A percentile compares a stretch with the other conserved stretches of the same genome.
These are phyloP conservation scores for Drosophila repleta DNA, from an alignment of 1,140 invertebrate genomes.

Conservation along the genomic window DNA sequence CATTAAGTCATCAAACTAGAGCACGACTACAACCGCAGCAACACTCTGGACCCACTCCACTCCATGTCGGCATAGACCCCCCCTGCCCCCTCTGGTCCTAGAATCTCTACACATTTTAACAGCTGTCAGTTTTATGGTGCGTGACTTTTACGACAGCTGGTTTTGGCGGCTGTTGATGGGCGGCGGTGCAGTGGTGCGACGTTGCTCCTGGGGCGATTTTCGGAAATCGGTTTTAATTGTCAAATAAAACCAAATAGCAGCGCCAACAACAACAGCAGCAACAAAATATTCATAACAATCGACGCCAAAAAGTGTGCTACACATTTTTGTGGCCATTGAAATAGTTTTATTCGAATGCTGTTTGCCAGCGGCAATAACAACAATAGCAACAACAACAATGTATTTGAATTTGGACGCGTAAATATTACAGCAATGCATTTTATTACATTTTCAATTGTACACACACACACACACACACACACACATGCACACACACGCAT, in stretches of 20 bases:
- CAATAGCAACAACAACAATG: conserved; percentile 22
- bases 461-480: conserved; percentile 3
- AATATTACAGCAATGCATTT: conserved; percentile 65
- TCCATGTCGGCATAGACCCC: not conserved
- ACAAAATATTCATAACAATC: conserved; percentile 64
- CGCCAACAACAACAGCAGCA: conserved; percentile 14
- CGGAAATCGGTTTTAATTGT: conserved; percentile 79
- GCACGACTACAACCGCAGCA: conserved; percentile 31
- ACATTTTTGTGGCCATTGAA: conserved; percentile 53
- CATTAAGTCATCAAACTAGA: conserved; percentile 71
- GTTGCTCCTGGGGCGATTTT: conserved; percentile 58
- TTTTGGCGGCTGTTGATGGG: conserved; percentile 16
- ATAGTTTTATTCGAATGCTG: conserved; percentile 62
- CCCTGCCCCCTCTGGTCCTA: no score
- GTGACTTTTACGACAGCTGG: conserved; percentile 77
- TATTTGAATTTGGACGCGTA: conserved; percentile 48
- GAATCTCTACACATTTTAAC: conserved; percentile 63
- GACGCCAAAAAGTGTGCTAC: conserved; percentile 56
- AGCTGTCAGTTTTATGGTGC: conserved; percentile 80
- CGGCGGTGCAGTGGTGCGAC: not conserved
- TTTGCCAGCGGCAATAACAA: conserved; percentile 6
- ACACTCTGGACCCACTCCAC: conserved; percentile 6
- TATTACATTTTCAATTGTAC: conserved; percentile 54
- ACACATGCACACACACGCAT: not conserved
- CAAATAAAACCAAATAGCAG: conserved; percentile 72